Evolutionary conservation across 2,888 invertebrate species (phyloP), one percentile per base, ranked within the genome.

Genomic region (Ischnura elegans): DNA sequence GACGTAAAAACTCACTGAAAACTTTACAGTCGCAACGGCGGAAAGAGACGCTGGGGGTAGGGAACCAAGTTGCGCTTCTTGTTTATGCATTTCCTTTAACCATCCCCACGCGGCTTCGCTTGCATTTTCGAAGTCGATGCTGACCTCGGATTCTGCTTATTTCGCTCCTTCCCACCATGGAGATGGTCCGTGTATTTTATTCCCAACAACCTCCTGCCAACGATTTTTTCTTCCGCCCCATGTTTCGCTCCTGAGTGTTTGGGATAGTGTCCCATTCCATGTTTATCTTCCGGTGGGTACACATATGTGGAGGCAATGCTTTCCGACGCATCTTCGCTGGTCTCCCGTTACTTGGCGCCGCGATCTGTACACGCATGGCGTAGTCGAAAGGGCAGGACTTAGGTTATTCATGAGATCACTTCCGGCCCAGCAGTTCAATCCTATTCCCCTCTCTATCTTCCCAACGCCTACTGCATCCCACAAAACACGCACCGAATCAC

Each of bases 331-430:
- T 16, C 29, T 36, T n/a, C 76, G 5, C n/a, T 2, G 76, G 25
- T 36, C n/a, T 76, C 29, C 76, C 76, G 16, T 76, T 76, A 61
- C 16, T 76, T 76, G 76, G 76, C 76, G 76, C 76, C 76, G 13
- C 10, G 76, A 36, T 36, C 76, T 36, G n/a, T n/a, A 10, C 36
- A 36, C 76, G 76, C 76, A 36, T 76, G 36, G 51, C 13, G 36
- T 36, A n/a, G 2, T 36, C 76, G 36, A 36, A 2, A n/a, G 76
- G 25, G 13, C 29, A 76, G 29, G 61, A 76, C 76, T 36, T 76
- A 36, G 25, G 76, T 76, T 76, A 76, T 76, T 76, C 76, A 76
- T 76, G 76, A 16, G 76, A 10, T 76, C 76, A 76, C 76, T 76
- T 76, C 36, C 76, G 76, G 36, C 36, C 76, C 5, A 36, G 36